Evolutionary conservation across 2,888 invertebrate genomes (phyloP), one percentile per base, ranked within the genome.

Genomic region (Drosophila vallismaia): DNA sequence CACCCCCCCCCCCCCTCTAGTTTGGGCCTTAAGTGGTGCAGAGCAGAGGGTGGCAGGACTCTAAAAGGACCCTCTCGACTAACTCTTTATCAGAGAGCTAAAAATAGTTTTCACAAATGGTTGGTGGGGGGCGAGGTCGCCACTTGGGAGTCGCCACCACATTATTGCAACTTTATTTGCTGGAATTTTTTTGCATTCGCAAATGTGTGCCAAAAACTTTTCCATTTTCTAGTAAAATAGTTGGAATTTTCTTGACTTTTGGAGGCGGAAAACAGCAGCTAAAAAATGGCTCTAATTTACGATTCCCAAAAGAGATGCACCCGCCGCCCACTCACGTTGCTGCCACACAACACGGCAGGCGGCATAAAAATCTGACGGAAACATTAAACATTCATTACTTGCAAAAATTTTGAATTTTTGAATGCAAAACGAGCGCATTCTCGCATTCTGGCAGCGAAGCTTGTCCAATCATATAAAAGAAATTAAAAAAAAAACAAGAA

Each of bases 331-430:
- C 64, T 66, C 33, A 46, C 51, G 14, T 14, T 26, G 24, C 24
- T 26, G 12, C 42, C 24, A 48, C 10, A 48, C 10, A 19, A 48
- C 10, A 19, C 19, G 31, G 44, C 29, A 24, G 36, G 36, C 38
- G 33, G 36, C n/a, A 19, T 46, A 66, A 33, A 38, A 67, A 67
- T 63, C 31, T 66, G 79, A 74, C 86, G 76, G 82, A 86, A 86
- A 86, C 83, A 82, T 82, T 82, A 82, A 88, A 79, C 74, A 88
- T 82, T 88, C 82, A 86, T 86, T 88, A 86, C 83, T 87, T 82
- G 51, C 86, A 64, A 74, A 29, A 26, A 29, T 36, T 24, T 46
- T 49, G 86, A 79, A 87, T 81, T 36, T 24, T 46, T 46, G 82
- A 79, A 87, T 87, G 87, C 76, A 85, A 81, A 81, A 81, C 71